phyloP scores from a whole-genome alignment of 2,888 invertebrate species.

The Rapana venosa region DNA sequence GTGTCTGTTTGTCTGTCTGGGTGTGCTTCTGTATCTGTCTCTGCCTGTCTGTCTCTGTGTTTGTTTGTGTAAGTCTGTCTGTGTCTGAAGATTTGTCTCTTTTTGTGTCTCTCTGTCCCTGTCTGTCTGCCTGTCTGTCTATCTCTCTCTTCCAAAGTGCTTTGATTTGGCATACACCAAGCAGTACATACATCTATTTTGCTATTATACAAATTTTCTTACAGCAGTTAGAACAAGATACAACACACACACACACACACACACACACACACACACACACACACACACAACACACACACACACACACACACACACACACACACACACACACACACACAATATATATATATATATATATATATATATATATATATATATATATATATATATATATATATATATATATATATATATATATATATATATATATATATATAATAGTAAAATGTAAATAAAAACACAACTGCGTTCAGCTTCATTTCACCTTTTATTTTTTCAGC shows the following conservation, averaged over 20 bases:
- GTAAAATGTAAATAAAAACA: not conserved
- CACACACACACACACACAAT: not conserved
- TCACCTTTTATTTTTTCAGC: no score
- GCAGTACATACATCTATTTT: no score
- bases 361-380: slow-evolving; percentile 20
- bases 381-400: not conserved
- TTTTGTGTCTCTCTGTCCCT: not conserved
- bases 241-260: no score
- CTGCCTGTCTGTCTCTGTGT: no score
- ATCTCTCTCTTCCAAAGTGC: no score
- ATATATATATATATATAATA: not conserved
- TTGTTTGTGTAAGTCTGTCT: no score
- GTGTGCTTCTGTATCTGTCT: no score
- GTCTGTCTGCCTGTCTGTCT: not conserved
- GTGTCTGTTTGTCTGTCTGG: no score
- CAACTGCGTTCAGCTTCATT: no score
- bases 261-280: not conserved
- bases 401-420: not conserved
- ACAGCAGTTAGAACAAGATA: not conserved
- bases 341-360: not conserved
- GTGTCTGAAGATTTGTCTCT: not conserved
- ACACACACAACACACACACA: not conserved
- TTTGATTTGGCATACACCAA: no score
- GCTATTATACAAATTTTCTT: no score
- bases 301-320: not conserved